Evolutionary conservation across 2,888 invertebrate species (phyloP), one percentile per base, ranked within the genome.

Genomic region (Psococerastis gibbosa): DNA sequence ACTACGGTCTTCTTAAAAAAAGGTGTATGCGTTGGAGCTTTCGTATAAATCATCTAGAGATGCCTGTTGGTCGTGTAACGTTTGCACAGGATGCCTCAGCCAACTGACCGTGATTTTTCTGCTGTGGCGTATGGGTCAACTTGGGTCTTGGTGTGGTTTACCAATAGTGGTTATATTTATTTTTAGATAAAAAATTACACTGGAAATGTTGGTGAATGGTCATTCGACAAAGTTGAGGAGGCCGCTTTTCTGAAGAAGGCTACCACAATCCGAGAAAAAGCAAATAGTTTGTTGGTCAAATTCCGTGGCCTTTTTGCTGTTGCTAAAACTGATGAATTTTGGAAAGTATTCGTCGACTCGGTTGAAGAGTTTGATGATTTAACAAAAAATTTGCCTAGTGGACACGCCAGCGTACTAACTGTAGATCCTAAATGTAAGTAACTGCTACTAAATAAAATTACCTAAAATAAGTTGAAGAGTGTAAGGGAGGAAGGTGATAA

Each of bases 151-250:
- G n/a, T n/a, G n/a, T n/a, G n/a, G n/a, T n/a, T n/a, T n/a, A n/a
- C n/a, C n/a, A n/a, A n/a, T n/a, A n/a, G n/a, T n/a, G n/a, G n/a
- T n/a, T n/a, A n/a, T n/a, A n/a, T 47, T 48, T 45, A 41, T 32
- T 55, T 56, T 41, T 46, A 65, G 64, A 65, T 83, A 59, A 67
- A 79, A 13, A 71, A 75, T 35, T 88, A 87, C 59, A 74, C 84
- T 31, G 87, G 87, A 5, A 85, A 85, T 60, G 63, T 75, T 2
- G 68, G 71, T 3, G 70, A 75, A 13, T 85, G 85, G 85, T 74
- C 75, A 50, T 64, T 75, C 47, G 61, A 59, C 2, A 65, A 65
- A 2, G 71, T 71, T 23, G 75, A 78, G 48, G 69, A 71, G 42
- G 61, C 47, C 13, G 46, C 46, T 35, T 52, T 52, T 35, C n/a